phyloP scores from a whole-genome alignment of 2,113 vertebrate genomes.

The Lanius collurio region DNA sequence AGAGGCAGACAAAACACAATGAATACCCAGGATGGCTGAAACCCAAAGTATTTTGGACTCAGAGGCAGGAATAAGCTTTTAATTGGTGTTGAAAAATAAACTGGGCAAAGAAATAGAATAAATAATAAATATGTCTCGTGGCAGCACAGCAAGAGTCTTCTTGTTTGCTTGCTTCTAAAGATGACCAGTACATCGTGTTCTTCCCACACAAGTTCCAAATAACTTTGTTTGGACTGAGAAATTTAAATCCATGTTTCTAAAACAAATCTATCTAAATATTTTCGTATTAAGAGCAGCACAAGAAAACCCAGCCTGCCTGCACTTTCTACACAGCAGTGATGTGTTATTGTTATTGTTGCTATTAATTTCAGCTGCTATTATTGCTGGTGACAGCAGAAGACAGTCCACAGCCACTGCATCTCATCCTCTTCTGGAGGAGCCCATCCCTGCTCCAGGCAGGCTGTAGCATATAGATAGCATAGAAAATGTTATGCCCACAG shows the following conservation, averaged over 20 bases:
- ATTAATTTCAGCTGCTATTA: not conserved
- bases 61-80: not conserved
- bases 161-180: not conserved
- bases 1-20: not conserved
- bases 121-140: conserved; percentile 50
- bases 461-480: not conserved
- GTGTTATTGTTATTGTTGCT: not conserved
- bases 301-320: not conserved
- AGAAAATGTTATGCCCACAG: not conserved
- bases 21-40: not conserved
- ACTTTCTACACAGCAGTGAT: not conserved
- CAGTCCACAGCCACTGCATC: not conserved
- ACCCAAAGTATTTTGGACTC: conserved; percentile 4
- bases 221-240: conserved; percentile 11
- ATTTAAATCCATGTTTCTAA: conserved; percentile 6
- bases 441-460: not conserved
- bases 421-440: not conserved
- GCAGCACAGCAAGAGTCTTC: conserved; percentile 6
- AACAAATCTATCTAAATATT: conserved; percentile 41
- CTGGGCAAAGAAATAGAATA: conserved; percentile 7
- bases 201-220: not conserved
- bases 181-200: not conserved
- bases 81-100: conserved; percentile 55
- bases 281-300: not conserved
- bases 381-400: not conserved